A percentile compares a stretch with the other conserved stretches of the same genome.
phyloP scores from a whole-genome alignment of 2,113 vertebrate genomes.

The Mionectes macconnelli region DNA sequence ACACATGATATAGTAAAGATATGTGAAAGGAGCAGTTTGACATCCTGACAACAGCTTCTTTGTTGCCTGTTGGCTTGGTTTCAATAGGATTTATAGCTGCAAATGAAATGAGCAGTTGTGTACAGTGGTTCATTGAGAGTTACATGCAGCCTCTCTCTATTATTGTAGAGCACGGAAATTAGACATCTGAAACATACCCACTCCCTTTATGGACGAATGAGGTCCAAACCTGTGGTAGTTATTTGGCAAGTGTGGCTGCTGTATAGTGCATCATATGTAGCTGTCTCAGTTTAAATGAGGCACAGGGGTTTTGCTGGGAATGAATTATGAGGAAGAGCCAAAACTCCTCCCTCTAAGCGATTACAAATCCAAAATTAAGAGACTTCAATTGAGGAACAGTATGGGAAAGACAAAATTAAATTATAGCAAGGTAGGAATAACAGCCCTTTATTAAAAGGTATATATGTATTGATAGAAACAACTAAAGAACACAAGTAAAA shows the following conservation, averaged over 20 bases:
- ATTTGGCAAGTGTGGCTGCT: constrained; percentile 30
- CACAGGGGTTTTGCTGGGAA: no score
- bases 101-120: constrained; percentile 45
- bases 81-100: constrained; percentile 61
- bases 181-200: constrained; percentile 37
- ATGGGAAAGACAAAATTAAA: no score
- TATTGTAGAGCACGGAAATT: constrained; percentile 37
- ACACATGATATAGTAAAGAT: constrained; percentile 39
- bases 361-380: no score
- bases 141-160: background rate
- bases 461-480: no score
- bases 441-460: no score
- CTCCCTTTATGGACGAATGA: constrained; percentile 26
- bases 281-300: no score
- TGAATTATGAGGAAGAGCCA: no score
- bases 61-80: constrained; percentile 63
- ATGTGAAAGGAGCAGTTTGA: constrained; percentile 25
- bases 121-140: constrained; percentile 19
- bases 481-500: no score
- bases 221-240: constrained; percentile 30
- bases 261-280: background rate
- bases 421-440: no score
- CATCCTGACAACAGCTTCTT: constrained; percentile 39
- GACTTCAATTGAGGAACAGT: no score
- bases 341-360: no score